Evolutionary conservation across 2,888 invertebrate species (phyloP).

Genomic region (Cerceris ruficornis): DNA sequence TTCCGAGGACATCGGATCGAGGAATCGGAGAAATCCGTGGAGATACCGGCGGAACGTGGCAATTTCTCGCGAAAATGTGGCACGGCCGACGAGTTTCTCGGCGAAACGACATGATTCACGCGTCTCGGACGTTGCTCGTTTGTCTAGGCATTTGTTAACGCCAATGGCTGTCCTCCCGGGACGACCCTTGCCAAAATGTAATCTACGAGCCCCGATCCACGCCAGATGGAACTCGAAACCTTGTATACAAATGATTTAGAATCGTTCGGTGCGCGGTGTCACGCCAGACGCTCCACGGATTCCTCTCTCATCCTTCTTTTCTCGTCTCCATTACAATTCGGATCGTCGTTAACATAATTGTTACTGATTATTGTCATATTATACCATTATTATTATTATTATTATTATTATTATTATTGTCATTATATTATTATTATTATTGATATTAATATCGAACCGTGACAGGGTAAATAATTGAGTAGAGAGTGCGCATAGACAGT

Average conservation of each 20-base stretch:
- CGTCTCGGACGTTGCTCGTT: constrained; percentile 40
- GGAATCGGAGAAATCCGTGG: neutral
- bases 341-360: constrained; percentile 19
- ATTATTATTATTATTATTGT: constrained; percentile 15
- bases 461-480: constrained; percentile 43
- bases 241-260: constrained; percentile 48
- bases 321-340: neutral
- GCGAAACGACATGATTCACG: constrained; percentile 43
- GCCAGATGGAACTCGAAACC: constrained; percentile 52
- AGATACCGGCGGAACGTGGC: too few species aligned
- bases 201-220: constrained; percentile 50
- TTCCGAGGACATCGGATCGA: too few species aligned
- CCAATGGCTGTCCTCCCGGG: constrained; percentile 61
- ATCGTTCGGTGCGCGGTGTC: constrained; percentile 17
- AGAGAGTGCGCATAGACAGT: constrained; percentile 53
- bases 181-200: constrained; percentile 67
- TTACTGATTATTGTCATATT: constrained; percentile 38
- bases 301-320: constrained; percentile 37
- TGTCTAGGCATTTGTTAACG: constrained; percentile 67
- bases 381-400: constrained; percentile 28
- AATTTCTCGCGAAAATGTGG: neutral
- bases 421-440: constrained; percentile 44
- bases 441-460: constrained; percentile 45
- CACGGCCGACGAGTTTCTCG: neutral
- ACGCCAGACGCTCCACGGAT: constrained; percentile 41